Base-by-base conservation (phyloP, 2,888 invertebrate species). In the Heteromyza rotundicornis region DNA sequence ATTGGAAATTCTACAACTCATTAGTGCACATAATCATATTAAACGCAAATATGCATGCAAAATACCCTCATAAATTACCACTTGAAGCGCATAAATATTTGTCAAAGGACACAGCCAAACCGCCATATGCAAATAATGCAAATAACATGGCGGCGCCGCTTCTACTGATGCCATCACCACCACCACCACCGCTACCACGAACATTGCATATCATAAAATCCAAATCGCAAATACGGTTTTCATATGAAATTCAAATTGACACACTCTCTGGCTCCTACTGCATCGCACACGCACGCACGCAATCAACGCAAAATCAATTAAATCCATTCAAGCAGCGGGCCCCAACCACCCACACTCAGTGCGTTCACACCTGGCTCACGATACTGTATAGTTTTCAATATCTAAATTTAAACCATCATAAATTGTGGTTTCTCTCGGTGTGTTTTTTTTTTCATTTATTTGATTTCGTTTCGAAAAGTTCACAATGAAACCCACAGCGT, bases 21-120 rank as follows among this genome's bases (percentile, higher is more conserved):
- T 60, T 60, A 50, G 55, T 24, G 49, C 44, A 27, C 47, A 54
- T 60, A 60, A 50, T 55, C 35, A 50, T 50, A 24, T 59, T 44
- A 24, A 3, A 24, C 5, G 16, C 52, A 24, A 16, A 22, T 50
- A 27, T 27, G 5, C 27, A 27, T 10, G 10, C 27, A 27, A 10
- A 40, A 47, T 19, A 20, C 47, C 12, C 40, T 14, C 40, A 40
- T 40, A 40, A n/a, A 40, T 10, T n/a, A 40, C 16, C 40, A 3
- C 3, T n/a, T n/a, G 14, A n/a, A 40, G 40, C 40, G 40, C 27
- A n/a, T n/a, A 40, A 40, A 40, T 40, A 40, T 40, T 40, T 40
- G 40, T 40, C 40, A 40, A 40, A 40, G 40, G 40, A n/a, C 40
- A n/a, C 10, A n/a, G 40, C 3, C 40, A 20, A 17, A 47, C 47